These are phyloP conservation scores for Pleuronectes platessa DNA, from an alignment of 2,113 vertebrate species.

Conservation along the genomic window DNA sequence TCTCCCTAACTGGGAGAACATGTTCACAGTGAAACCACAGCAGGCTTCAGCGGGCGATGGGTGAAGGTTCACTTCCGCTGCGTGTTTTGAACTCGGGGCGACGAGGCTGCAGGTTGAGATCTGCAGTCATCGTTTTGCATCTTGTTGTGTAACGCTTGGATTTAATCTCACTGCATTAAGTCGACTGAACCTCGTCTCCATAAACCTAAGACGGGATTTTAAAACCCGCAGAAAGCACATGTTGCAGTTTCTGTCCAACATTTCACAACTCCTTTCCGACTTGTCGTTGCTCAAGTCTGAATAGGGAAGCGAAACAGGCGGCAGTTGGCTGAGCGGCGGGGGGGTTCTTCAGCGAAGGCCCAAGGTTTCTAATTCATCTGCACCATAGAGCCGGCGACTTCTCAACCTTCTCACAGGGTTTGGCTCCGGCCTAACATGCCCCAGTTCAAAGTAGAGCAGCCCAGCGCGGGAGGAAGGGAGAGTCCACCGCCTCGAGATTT, in stretches of 20 bases:
- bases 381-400: background rate
- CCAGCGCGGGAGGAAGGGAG: constrained; percentile 28
- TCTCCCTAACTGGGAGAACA: no score
- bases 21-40: background rate
- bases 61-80: constrained; percentile 36
- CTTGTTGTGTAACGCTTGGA: background rate
- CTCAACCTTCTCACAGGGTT: constrained; percentile 5
- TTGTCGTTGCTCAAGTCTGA: constrained; percentile 50
- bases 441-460: constrained; percentile 43
- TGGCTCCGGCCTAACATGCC: background rate
- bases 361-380: background rate
- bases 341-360: constrained; percentile 8
- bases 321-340: background rate
- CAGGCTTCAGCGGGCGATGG: background rate
- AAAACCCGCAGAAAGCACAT: constrained; percentile 34
- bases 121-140: background rate
- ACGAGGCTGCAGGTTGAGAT: background rate
- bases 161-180: background rate
- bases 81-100: background rate
- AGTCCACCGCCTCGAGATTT: constrained; percentile 51
- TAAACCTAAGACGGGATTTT: constrained; percentile 3
- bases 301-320: constrained; percentile 78
- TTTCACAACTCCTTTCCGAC: constrained; percentile 52
- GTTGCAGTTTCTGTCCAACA: constrained; percentile 34
- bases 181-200: no score